Base-by-base conservation (phyloP, 1,140 invertebrate genomes). In the Aphaenogaster ashmeadi region DNA sequence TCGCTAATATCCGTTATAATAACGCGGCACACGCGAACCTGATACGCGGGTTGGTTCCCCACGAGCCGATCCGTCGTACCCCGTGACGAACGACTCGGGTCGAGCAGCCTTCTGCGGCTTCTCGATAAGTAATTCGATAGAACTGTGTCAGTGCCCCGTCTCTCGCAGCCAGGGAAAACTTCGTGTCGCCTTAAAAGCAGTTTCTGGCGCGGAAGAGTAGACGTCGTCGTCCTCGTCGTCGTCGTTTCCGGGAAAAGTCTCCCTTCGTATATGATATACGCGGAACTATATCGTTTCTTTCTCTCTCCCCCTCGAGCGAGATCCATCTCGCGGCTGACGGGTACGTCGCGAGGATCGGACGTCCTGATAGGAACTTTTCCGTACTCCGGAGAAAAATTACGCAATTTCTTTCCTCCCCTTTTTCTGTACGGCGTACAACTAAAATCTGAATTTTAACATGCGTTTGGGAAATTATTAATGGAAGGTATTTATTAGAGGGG, bases 1-100 rank as follows among this genome's bases (percentile, higher is more conserved):
- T 88, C 88, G 86, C 88, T 85, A 52, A 87, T 89, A 88, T 58
- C 86, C 88, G 89, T 91, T 91, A 90, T 88, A 83, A 91, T 91
- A 90, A 90, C 41, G 67, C 18, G 44, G 21, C 67, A 54, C 44
- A 54, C 44, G 78, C 79, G 69, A 91, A 91, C 54, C 64, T 85
- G 89, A 91, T 89, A 91, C 79, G 47, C 56, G 62, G 54, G 38
- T 67, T 50, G 87, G 72, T 75, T 78, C 84, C 86, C 66, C 74
- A 56, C 72, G 41, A 47, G 54, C 54, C 64, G 41, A 58, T 71
- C 58, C 58, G 78, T 66, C 44, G 75, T 27, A 21, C 52, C 58
- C 7, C 5, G 18, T 67, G 33, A 64, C 36, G 36, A 38, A 56
- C 44, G 52, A 62, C 64, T 71, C n/a, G 1, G 66, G 44, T 44